phyloP scores from a whole-genome alignment of 2,797 vertebrate species.

The Poeciliopsis presidionis region DNA sequence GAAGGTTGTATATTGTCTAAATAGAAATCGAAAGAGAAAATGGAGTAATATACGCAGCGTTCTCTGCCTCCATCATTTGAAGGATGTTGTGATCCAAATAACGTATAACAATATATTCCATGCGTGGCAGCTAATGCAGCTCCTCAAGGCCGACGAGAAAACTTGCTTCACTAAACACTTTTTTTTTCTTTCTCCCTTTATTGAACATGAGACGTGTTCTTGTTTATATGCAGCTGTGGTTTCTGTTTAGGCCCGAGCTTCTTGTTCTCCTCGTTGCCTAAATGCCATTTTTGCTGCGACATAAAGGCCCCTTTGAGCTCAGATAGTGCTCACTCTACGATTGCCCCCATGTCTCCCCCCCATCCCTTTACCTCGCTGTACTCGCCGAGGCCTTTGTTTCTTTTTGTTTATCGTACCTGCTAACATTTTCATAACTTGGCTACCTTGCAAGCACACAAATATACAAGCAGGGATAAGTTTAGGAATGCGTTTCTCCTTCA shows the following conservation, averaged over 20 bases:
- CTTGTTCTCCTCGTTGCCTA: neutral
- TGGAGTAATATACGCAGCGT: too few relatives aligned
- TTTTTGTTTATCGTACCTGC: conserved; percentile 57
- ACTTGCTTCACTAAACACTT: neutral
- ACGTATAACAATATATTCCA: conserved; percentile 3
- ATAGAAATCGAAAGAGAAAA: neutral
- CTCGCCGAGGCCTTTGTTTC: conserved; percentile 6
- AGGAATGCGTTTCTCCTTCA: conserved; percentile 1
- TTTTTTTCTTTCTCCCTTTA: neutral
- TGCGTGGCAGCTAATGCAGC: neutral
- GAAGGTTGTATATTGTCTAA: neutral
- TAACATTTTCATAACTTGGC: conserved; percentile 52
- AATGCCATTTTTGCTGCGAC: conserved; percentile 1
- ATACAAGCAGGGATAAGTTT: conserved; percentile 15
- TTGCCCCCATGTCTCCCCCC: neutral
- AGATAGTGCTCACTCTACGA: neutral
- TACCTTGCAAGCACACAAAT: conserved; percentile 19
- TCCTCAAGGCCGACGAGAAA: conserved; percentile 6
- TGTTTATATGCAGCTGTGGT: conserved; percentile 7
- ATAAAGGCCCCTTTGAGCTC: conserved; percentile 6
- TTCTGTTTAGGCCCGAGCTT: neutral
- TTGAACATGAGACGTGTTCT: conserved; percentile 1
- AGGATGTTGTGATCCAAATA: neutral
- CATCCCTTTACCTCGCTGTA: neutral
- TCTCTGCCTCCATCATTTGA: neutral